phyloP scores from a whole-genome alignment of 2,797 vertebrate species.

The Sebastes alutus region DNA sequence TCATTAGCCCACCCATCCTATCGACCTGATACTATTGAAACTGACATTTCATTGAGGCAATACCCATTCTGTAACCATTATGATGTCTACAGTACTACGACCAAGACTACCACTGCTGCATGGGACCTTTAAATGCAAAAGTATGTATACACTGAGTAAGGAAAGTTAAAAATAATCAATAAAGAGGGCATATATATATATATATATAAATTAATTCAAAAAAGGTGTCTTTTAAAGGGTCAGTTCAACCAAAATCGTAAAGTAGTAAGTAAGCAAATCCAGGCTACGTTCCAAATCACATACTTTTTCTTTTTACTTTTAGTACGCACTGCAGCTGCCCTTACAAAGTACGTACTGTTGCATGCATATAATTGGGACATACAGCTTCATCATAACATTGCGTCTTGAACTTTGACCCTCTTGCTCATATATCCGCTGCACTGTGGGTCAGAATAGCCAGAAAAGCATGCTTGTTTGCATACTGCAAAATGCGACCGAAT shows the following conservation, averaged over 20 bases:
- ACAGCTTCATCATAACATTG: too few relatives aligned
- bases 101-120: not conserved
- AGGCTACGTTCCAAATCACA: rapidly evolving
- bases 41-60: not conserved
- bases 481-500: too few relatives aligned
- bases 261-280: not conserved
- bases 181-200: not conserved
- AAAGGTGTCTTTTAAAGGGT: not conserved
- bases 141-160: not conserved
- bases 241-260: not conserved
- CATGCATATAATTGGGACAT: too few relatives aligned
- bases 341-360: too few relatives aligned
- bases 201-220: not conserved
- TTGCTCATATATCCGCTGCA: too few relatives aligned
- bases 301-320: too few relatives aligned
- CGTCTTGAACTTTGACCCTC: too few relatives aligned
- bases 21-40: not conserved
- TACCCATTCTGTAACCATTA: not conserved
- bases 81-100: not conserved
- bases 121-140: not conserved
- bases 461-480: too few relatives aligned
- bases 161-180: not conserved
- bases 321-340: too few relatives aligned
- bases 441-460: too few relatives aligned
- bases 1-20: not conserved